These are phyloP conservation scores for Mustela nigripes DNA, from an alignment of 2,113 vertebrate species.

Conservation along the genomic window DNA sequence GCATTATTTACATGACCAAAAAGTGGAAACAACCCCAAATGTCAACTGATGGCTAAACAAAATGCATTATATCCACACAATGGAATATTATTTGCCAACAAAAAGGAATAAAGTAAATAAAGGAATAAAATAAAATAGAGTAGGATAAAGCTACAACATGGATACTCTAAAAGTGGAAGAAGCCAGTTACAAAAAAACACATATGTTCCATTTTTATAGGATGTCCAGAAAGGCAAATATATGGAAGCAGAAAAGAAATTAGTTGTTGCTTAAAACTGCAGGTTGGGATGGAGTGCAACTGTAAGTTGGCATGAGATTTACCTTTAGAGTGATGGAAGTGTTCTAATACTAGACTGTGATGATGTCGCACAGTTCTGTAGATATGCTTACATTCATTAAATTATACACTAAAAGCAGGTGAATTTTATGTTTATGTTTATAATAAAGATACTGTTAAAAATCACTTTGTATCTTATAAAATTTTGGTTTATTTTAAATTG, in stretches of 20 bases:
- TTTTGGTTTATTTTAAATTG: slow-evolving; percentile 13
- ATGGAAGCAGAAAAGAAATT: background rate
- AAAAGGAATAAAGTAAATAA: slow-evolving; percentile 9
- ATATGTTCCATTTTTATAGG: background rate
- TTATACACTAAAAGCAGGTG: background rate
- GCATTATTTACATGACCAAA: background rate
- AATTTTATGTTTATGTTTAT: background rate
- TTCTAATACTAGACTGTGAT: background rate
- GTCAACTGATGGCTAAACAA: background rate
- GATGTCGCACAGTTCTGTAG: background rate
- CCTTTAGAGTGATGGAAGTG: background rate
- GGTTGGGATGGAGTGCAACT: background rate
- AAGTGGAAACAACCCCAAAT: background rate
- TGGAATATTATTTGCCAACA: background rate
- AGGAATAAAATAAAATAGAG: background rate
- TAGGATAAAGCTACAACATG: background rate
- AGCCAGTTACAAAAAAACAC: background rate
- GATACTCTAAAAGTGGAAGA: slow-evolving; percentile 19
- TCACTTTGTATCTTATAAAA: background rate
- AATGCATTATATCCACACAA: background rate
- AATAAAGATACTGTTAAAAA: slow-evolving; percentile 1
- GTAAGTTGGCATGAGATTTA: background rate
- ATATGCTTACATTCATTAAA: background rate
- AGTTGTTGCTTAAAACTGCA: background rate
- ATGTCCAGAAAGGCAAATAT: background rate